A percentile compares a stretch with the other conserved stretches of the same genome.
Conservation (phyloP, 2,797 vertebrate species). For the Siniperca undulata region DNA sequence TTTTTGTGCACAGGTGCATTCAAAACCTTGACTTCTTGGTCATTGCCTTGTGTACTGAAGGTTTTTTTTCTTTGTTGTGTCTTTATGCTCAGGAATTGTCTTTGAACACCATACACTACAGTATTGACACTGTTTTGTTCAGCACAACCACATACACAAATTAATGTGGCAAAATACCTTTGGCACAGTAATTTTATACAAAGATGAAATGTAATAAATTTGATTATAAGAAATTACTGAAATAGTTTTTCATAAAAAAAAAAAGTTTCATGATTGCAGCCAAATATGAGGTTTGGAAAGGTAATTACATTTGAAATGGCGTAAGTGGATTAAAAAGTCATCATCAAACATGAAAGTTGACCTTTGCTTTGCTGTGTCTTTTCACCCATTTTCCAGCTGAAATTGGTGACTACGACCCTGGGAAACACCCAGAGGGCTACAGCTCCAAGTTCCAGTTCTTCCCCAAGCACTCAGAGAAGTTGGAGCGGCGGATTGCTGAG, state of each 20-base stretch:
- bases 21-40: background rate
- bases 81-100: background rate
- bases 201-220: background rate
- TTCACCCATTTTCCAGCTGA: conserved; percentile 86
- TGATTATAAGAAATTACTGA: background rate
- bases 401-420: conserved; percentile 96
- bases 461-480: conserved; percentile 96
- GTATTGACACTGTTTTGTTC: background rate
- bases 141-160: background rate
- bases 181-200: background rate
- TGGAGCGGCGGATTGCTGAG: conserved; percentile 95
- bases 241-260: background rate
- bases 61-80: background rate
- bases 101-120: background rate
- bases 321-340: background rate
- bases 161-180: background rate
- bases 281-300: background rate
- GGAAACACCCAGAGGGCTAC: conserved; percentile 99
- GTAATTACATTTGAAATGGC: background rate
- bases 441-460: conserved; percentile 99
- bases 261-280: background rate
- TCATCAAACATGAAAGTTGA: background rate
- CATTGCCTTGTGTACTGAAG: background rate
- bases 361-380: background rate
- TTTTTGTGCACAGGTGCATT: background rate